Conservation (phyloP, 2,113 vertebrate genomes). For the Phalacrocorax brasilianus region DNA sequence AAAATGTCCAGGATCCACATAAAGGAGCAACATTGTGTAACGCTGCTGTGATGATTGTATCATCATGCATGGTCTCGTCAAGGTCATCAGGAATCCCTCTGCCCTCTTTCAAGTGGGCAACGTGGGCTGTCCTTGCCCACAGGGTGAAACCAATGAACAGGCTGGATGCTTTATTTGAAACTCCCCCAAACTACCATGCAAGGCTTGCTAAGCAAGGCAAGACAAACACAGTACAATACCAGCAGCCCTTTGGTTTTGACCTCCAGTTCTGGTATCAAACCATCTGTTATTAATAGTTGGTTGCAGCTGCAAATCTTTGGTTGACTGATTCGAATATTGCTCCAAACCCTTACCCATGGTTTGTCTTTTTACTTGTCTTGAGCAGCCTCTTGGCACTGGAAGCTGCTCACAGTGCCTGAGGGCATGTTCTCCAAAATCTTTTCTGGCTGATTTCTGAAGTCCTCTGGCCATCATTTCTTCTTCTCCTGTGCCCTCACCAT, state of each 20-base stretch:
- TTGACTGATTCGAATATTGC: background rate
- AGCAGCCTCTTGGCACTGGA: background rate
- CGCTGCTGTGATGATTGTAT: accelerated
- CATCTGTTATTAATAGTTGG: background rate
- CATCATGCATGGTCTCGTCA: accelerated
- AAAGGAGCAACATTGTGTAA: background rate
- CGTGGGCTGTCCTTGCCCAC: accelerated
- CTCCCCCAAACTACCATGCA: background rate
- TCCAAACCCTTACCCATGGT: background rate
- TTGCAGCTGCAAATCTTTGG: background rate
- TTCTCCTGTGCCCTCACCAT: background rate
- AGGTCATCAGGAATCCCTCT: accelerated
- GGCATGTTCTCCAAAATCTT: background rate
- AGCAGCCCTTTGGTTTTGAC: background rate
- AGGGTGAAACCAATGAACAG: background rate
- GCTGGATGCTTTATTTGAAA: background rate
- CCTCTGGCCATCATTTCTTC: background rate
- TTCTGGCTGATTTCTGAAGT: background rate
- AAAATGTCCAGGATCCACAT: background rate
- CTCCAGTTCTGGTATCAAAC: background rate
- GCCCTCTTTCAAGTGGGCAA: background rate
- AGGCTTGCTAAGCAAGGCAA: background rate
- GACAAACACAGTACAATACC: background rate
- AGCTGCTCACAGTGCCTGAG: background rate
- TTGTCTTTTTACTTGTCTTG: background rate